phyloP scores from a whole-genome alignment of 2,797 vertebrate genomes.

The Parambassis ranga region DNA sequence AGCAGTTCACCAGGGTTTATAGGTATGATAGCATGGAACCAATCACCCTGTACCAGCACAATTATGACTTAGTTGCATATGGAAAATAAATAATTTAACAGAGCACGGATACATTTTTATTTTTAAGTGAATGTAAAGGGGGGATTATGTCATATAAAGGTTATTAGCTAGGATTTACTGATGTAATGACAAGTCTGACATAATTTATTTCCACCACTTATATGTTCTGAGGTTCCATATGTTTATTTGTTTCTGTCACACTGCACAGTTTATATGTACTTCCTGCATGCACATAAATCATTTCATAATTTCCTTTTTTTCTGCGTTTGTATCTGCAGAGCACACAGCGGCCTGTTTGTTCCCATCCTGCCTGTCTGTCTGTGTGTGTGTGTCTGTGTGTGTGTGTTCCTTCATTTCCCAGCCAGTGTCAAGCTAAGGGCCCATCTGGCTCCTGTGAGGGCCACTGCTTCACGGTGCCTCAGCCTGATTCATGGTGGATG shows the following conservation, averaged over 20 bases:
- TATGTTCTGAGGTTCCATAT: not conserved
- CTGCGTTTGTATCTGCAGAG: conserved; percentile 15
- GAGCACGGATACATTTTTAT: too few relatives aligned
- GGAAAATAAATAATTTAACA: too few relatives aligned
- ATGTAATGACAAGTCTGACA: too few relatives aligned
- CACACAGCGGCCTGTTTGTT: conserved; percentile 53
- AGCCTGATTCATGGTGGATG: conserved; percentile 74
- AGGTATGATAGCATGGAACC: too few relatives aligned
- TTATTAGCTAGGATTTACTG: too few relatives aligned
- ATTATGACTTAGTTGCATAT: too few relatives aligned
- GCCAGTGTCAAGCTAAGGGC: conserved; percentile 48
- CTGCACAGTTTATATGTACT: not conserved
- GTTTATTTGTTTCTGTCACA: not conserved
- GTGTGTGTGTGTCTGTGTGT: conserved; percentile 10
- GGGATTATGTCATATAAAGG: too few relatives aligned
- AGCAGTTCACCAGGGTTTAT: too few relatives aligned
- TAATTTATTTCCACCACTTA: not conserved
- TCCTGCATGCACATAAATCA: not conserved
- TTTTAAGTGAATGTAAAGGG: too few relatives aligned
- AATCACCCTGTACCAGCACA: too few relatives aligned
- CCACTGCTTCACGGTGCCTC: conserved; percentile 72
- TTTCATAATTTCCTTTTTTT: not conserved
- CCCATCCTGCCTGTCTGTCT: conserved; percentile 11
- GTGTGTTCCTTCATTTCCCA: conserved; percentile 48
- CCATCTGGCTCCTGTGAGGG: conserved; percentile 77